Conservation (phyloP, 2,888 invertebrate genomes). For the Congeria kusceri region DNA sequence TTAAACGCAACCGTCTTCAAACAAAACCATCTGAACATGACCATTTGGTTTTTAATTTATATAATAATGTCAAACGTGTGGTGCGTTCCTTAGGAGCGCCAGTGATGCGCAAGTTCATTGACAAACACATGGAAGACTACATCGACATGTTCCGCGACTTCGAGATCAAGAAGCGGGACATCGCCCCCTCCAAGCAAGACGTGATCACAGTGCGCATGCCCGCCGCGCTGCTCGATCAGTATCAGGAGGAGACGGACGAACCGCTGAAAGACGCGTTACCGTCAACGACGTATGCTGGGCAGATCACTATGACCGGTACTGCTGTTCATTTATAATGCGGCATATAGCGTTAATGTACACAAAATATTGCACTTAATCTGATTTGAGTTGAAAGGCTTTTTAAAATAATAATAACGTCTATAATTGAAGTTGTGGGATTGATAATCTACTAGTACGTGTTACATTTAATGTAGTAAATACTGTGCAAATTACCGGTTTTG, state of each 20-base stretch:
- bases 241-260: constrained; percentile 34
- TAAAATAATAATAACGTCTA: no score
- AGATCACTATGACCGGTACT: constrained; percentile 17
- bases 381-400: no score
- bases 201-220: constrained; percentile 41
- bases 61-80: not conserved
- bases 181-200: constrained; percentile 25
- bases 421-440: no score
- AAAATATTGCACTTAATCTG: no score
- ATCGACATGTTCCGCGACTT: constrained; percentile 54
- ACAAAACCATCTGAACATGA: no score
- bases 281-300: constrained; percentile 28
- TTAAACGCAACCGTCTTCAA: no score
- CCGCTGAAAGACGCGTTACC: constrained; percentile 31
- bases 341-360: no score
- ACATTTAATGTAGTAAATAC: no score
- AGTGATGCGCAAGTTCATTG: constrained; percentile 44
- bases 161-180: constrained; percentile 48
- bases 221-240: constrained; percentile 11
- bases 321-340: no score
- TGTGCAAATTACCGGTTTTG: no score
- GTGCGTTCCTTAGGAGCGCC: constrained; percentile 30
- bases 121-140: constrained; percentile 53
- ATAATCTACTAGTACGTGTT: no score
- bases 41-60: no score